These are phyloP conservation scores for Oreochromis grahami DNA, from an alignment of 2,797 vertebrate genomes.

Conservation along the genomic window DNA sequence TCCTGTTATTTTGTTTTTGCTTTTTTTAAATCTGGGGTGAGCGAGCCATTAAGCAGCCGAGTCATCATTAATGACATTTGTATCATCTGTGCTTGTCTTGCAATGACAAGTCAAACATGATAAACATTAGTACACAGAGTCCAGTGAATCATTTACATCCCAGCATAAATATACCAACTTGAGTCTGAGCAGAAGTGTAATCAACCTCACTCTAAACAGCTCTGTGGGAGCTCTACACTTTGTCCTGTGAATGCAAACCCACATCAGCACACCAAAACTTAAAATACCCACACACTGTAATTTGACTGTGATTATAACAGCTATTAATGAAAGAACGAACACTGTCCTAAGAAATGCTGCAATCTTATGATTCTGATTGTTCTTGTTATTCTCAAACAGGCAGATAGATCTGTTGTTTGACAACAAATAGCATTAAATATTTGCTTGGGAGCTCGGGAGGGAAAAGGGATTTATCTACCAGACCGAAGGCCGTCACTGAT, in stretches of 20 bases:
- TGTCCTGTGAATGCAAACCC: not conserved
- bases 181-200: not conserved
- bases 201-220: not conserved
- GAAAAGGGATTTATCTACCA: constrained; percentile 33
- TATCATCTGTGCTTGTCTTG: not conserved
- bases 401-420: not conserved
- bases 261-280: constrained; percentile 7
- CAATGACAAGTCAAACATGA: not conserved
- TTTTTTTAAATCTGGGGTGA: not conserved
- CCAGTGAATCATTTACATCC: not conserved
- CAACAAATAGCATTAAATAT: not conserved
- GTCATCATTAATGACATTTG: not conserved
- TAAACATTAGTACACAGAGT: not conserved
- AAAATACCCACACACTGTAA: constrained; percentile 11
- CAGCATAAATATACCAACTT: not conserved
- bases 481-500: not conserved
- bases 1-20: not conserved
- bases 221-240: not conserved
- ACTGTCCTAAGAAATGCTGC: not conserved
- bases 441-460: constrained; percentile 29
- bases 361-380: not conserved
- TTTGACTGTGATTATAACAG: constrained; percentile 29
- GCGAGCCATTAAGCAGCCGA: not conserved
- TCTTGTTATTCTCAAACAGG: not conserved
- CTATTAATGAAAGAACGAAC: constrained; percentile 41